Base-by-base conservation (phyloP, 2,888 invertebrate species). In the Zygaena filipendulae region DNA sequence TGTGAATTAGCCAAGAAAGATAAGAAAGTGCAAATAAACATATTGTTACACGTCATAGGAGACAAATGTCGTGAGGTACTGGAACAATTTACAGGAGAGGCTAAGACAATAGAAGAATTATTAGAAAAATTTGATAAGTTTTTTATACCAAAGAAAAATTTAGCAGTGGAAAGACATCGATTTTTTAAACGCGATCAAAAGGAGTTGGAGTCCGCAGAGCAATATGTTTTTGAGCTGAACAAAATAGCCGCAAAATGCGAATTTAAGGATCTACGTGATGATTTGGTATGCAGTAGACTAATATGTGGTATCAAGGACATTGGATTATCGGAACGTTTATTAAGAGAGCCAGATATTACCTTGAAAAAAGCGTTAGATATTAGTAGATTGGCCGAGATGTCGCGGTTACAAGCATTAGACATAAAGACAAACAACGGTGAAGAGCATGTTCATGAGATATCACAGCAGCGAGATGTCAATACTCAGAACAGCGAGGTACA, bases 31-130 rank as follows among this genome's bases (percentile, higher is more conserved):
- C 39, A 42, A 24, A 21, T 38, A 2, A 38, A 26, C 21, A 42
- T 39, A 10, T 26, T 42, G 8, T 19, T 39, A 8, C 37, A 40
- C 21, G 22, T 40, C 1, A 36, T 42, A 11, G 39, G 42, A 1
- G 37, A 37, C 8, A 25, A 39, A 24, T 34, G 39, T 20, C 30
- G 39, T 3, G 37, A 41, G 3, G 30, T 41, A 6, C 34, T 24
- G 13, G 33, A 41, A 6, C 33, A 39, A 21, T 36, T 35, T 22
- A 31, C n/a, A n/a, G n/a, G n/a, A 21, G 8, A 9, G 9, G 4
- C 21, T n/a, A 21, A n/a, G 5, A 23, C 11, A 4, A 23, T 23
- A 7, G 11, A 23, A 23, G 23, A 23, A 11, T 4, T 23, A 23
- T 9, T 23, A 4, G 4, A 6, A 9, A 11, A 11, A 23, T 23